These are phyloP conservation scores for Masticophis lateralis DNA, from an alignment of 2,797 vertebrate genomes.

Conservation along the genomic window DNA sequence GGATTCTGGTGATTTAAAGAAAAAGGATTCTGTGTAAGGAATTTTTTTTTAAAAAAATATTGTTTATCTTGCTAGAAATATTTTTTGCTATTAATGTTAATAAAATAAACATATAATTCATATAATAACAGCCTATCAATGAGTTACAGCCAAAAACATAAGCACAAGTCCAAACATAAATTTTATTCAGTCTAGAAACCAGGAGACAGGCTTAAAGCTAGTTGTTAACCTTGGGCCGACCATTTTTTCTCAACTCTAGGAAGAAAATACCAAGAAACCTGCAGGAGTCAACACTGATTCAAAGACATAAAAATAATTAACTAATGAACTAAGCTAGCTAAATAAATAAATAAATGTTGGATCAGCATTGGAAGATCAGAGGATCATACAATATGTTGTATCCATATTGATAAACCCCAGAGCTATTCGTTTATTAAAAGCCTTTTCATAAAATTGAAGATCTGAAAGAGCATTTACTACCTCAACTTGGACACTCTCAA, in stretches of 20 bases:
- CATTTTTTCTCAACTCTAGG: neutral
- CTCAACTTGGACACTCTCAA: neutral
- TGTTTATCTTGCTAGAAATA: neutral
- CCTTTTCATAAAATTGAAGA: neutral
- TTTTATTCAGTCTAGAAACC: neutral
- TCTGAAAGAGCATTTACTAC: neutral
- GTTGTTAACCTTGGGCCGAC: neutral
- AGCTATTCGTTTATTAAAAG: neutral
- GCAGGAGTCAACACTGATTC: neutral
- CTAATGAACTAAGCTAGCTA: neutral
- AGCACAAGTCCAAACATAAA: no score
- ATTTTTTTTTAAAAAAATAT: slow-evolving; percentile 11
- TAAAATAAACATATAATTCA: neutral
- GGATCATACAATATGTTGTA: neutral
- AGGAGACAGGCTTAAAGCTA: neutral
- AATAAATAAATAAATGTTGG: neutral
- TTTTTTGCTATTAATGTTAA: neutral
- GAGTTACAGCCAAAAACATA: neutral
- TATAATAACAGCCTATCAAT: neutral
- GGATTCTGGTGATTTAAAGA: slow-evolving; percentile 81
- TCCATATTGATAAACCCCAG: neutral
- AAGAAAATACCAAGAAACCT: neutral
- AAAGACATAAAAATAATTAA: neutral
- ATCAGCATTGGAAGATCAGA: neutral
- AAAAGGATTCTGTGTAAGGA: slow-evolving; percentile 15